These are phyloP conservation scores for Helostoma temminkii DNA, from an alignment of 2,797 vertebrate genomes.

Conservation along the genomic window DNA sequence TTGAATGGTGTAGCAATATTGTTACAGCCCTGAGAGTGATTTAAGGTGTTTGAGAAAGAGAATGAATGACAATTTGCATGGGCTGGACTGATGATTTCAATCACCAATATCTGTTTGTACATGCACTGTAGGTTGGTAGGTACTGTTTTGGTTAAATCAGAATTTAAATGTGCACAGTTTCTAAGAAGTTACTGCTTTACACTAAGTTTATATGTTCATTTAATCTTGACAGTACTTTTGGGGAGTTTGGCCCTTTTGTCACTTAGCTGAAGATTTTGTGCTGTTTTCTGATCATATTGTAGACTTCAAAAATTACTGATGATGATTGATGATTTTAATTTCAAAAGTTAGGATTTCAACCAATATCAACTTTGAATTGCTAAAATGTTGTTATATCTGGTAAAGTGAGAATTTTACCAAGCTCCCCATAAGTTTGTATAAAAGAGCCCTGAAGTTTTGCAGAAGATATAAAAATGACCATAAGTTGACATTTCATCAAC, in stretches of 20 bases:
- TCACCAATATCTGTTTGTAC: slow-evolving; percentile 41
- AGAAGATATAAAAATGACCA: slow-evolving; percentile 24
- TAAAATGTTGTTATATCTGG: slow-evolving; percentile 20
- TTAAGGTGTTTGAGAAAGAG: slow-evolving; percentile 22
- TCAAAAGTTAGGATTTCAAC: slow-evolving; percentile 20
- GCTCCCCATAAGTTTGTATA: slow-evolving; percentile 48
- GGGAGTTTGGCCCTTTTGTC: slow-evolving; percentile 28
- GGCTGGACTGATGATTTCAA: slow-evolving; percentile 43
- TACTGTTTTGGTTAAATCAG: slow-evolving; percentile 25
- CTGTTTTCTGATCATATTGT: slow-evolving; percentile 28
- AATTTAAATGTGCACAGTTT: slow-evolving; percentile 25
- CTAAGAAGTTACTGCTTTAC: slow-evolving; percentile 19
- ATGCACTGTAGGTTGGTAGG: slow-evolving; percentile 11
- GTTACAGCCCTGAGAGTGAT: slow-evolving; percentile 31
- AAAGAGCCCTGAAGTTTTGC: too few species aligned
- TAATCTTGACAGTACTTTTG: slow-evolving; percentile 25
- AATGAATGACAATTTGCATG: slow-evolving; percentile 35
- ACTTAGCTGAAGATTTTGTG: slow-evolving; percentile 18
- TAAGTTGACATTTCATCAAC: slow-evolving; percentile 26
- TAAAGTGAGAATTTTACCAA: slow-evolving; percentile 24
- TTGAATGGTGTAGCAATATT: slow-evolving; percentile 68
- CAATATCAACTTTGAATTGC: slow-evolving; percentile 15
- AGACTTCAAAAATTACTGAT: slow-evolving; percentile 17
- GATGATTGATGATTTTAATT: slow-evolving; percentile 13
- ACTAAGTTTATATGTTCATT: slow-evolving; percentile 18